Evolutionary conservation across 2,888 invertebrate genomes (phyloP), one percentile per base, ranked within the genome.

Genomic region (Eretmocerus hayati): DNA sequence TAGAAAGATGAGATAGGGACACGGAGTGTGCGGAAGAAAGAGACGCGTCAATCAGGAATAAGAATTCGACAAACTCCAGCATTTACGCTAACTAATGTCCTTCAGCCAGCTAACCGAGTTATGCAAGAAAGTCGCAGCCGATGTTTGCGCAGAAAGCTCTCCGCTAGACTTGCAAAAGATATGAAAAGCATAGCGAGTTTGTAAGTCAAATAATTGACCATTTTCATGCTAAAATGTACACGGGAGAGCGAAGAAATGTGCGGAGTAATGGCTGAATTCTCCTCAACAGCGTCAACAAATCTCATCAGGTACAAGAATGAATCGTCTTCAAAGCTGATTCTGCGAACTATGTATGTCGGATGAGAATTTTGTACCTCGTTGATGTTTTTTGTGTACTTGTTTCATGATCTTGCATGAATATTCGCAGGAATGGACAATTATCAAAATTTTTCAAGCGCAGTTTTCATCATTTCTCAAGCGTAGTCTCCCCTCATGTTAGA

Each of bases 61-160:
- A 26, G 66, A 67, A 64, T 65, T 62, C 62, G 63, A 63, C 62
- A 61, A 66, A 59, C 60, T 59, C 58, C 58, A 62, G 62, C 60
- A 67, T 69, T 67, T 66, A 61, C 62, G 63, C 65, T 64, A 66
- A 68, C 65, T 66, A 67, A 67, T 69, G 64, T 64, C 57, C 66
- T 69, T 67, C 66, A 66, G 55, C 41, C 46, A n/a, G 48, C 48
- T 48, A 64, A 66, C 60, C 57, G 58, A 61, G 64, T 65, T 64
- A 57, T 36, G 13, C 8, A 11, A 46, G 13, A 18, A 31, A 15
- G 23, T 37, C 30, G 37, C 23, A 5, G 23, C 6, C 21, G 42
- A 38, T 52, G 46, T 57, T 52, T 53, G 37, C 50, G 48, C 50
- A n/a, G n/a, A n/a, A n/a, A n/a, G n/a, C n/a, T n/a, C n/a, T n/a